Evolutionary conservation across 2,113 vertebrate species (phyloP).

Genomic region (Orientallactaga bullata): DNA sequence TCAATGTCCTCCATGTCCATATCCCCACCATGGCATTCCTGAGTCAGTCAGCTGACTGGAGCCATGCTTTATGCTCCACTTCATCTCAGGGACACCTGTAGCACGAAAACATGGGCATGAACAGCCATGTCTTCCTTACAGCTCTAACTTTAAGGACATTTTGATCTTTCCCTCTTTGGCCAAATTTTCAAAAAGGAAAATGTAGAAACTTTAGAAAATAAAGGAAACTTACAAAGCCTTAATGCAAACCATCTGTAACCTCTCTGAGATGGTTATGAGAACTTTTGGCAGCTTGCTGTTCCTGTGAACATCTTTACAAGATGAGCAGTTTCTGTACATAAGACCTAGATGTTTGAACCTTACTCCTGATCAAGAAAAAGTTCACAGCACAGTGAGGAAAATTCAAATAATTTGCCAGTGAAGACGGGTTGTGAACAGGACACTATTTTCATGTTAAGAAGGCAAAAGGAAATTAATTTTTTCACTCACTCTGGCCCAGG

Average conservation of each 20-base stretch:
- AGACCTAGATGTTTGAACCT: neutral
- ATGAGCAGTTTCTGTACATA: neutral
- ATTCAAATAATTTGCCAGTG: constrained; percentile 35
- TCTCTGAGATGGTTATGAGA: neutral
- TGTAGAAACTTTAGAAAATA: neutral
- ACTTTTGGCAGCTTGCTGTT: neutral
- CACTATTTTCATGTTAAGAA: neutral
- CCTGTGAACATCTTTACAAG: constrained; percentile 18
- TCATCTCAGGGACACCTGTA: neutral
- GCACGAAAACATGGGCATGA: neutral
- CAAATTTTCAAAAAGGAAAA: neutral
- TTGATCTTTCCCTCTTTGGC: neutral
- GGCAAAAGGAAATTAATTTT: neutral
- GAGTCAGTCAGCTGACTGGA: neutral
- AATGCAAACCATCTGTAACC: constrained; percentile 1
- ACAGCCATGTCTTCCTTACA: neutral
- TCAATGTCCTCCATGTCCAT: neutral
- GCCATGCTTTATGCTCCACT: neutral
- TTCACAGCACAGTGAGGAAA: neutral
- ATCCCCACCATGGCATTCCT: neutral
- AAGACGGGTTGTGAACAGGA: neutral
- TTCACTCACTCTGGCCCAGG: no score
- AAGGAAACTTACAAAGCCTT: constrained; percentile 27
- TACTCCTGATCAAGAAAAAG: constrained; percentile 3
- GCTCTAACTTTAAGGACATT: constrained; percentile 4